A percentile compares a stretch with the other conserved stretches of the same genome.
These are phyloP conservation scores for Enteromius unitaeniatus DNA, from an alignment of 2,797 vertebrate species.

Conservation along the genomic window DNA sequence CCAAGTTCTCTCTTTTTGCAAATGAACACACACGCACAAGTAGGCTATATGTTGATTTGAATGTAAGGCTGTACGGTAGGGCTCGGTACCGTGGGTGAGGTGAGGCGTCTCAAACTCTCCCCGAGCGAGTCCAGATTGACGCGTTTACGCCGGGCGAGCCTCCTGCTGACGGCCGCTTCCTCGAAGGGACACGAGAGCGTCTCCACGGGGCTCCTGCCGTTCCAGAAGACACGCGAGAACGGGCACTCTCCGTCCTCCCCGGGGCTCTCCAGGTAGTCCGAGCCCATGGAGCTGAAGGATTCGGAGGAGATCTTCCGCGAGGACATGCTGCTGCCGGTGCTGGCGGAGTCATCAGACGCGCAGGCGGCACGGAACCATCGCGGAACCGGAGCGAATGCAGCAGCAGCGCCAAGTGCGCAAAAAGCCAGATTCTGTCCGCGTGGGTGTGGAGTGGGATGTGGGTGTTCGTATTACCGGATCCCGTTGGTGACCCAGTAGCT, in stretches of 20 bases:
- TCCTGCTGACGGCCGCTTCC: conserved; percentile 71
- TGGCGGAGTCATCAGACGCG: conserved; percentile 78
- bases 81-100: conserved; percentile 89
- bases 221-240: conserved; percentile 86
- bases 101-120: conserved; percentile 91
- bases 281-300: conserved; percentile 95
- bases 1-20: neutral
- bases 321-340: conserved; percentile 76
- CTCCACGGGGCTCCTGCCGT: conserved; percentile 86
- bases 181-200: conserved; percentile 72
- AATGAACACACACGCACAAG: neutral
- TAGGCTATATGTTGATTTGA: neutral
- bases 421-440: conserved; percentile 32
- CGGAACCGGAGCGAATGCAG: conserved; percentile 44
- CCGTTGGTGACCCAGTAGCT: conserved; percentile 40
- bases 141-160: conserved; percentile 84
- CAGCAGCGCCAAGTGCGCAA: conserved; percentile 39
- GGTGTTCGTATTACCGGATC: conserved; percentile 34
- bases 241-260: conserved; percentile 83
- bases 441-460: conserved; percentile 24
- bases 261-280: conserved; percentile 92
- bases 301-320: conserved; percentile 96
- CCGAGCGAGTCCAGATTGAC: conserved; percentile 96
- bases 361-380: conserved; percentile 41
- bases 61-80: neutral